Base-by-base conservation (phyloP, 2,113 vertebrate species). In the Butastur rufipennis region DNA sequence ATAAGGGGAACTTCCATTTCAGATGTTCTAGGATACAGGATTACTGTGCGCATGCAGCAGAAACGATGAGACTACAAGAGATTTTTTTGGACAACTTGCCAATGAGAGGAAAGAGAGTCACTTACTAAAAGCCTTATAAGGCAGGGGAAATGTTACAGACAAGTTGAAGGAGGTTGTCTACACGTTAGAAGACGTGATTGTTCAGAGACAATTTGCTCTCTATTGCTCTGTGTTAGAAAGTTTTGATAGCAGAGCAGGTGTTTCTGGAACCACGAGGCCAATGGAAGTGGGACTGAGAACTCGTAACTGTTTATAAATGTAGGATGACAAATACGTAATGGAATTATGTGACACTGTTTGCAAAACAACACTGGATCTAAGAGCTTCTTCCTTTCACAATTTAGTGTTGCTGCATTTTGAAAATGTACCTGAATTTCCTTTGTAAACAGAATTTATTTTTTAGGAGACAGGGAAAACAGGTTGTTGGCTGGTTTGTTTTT, bases 161-260 rank as follows among this genome's bases (percentile, higher is more conserved):
- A 11, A 31, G 19, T 25, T 70, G 19, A 40, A 45, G 45, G 31
- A 75, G 40, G 36, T 25, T 47, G 11, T 42, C 47, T 47, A 3
- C n/a, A 1, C 0, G 0, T 29, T 8, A 22, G 27, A 63, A 15
- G 11, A 31, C 1, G 0, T 16, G 36, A 29, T 31, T 29, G 27
- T 53, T 53, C 52, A 59, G 43, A 40, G 31, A 12, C 16, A 9
- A 13, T 52, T 16, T 25, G 78, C 48, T 22, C 38, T 12, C 13
- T 36, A 6, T 52, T 43, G 43, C 38, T 75, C 21, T 59, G 14
- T 2, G 11, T 27, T 59, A 43, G 26, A 9, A 32, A 22, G 34
- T 13, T 52, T 20, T 8, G 11, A 13, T 25, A 75, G 52, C 36
- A 27, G 34, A 67, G 45, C 11, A 12, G 42, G 36, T 65, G 58